Percentiles rank a stretch among this genome's conserved stretches.
Conservation (phyloP, 2,888 invertebrate genomes). For the Stictocephala bisonia region DNA sequence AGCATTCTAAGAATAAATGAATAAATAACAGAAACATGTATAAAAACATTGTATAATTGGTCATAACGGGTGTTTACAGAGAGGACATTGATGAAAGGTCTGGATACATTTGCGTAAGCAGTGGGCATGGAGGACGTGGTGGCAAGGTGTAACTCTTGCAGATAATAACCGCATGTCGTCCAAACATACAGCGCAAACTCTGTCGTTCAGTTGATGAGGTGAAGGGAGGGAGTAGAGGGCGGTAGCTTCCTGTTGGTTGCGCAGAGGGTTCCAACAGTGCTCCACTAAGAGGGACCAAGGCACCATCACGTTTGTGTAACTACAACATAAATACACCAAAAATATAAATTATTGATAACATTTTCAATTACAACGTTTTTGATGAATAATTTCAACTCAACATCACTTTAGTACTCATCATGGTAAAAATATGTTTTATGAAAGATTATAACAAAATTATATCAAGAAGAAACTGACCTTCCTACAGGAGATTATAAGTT, state of each 20-base stretch:
- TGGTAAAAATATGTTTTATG: too few relatives aligned
- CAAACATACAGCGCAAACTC: slow-evolving; percentile 78
- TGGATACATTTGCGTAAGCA: slow-evolving; percentile 69
- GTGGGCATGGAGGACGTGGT: slow-evolving; percentile 81
- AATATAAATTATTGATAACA: neutral
- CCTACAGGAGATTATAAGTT: too few relatives aligned
- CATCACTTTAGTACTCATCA: too few relatives aligned
- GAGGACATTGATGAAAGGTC: slow-evolving; percentile 53
- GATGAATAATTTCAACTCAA: neutral
- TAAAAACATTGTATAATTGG: too few relatives aligned
- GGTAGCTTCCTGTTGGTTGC: slow-evolving; percentile 20
- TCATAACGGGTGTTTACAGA: slow-evolving; percentile 52
- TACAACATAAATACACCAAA: slow-evolving; percentile 18
- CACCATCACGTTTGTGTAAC: slow-evolving; percentile 53
- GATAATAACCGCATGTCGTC: slow-evolving; percentile 70
- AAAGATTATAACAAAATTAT: too few relatives aligned
- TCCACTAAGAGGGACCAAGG: slow-evolving; percentile 45
- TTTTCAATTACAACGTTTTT: neutral
- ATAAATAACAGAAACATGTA: too few relatives aligned
- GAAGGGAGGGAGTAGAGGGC: slow-evolving; percentile 68
- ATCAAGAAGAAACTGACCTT: too few relatives aligned
- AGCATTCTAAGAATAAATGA: too few relatives aligned
- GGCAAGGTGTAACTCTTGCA: slow-evolving; percentile 81
- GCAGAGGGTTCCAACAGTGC: slow-evolving; percentile 50
- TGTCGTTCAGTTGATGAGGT: slow-evolving; percentile 71